These are phyloP conservation scores for Dromius quadrimaculatus DNA, from an alignment of 2,888 invertebrate species.

Conservation along the genomic window DNA sequence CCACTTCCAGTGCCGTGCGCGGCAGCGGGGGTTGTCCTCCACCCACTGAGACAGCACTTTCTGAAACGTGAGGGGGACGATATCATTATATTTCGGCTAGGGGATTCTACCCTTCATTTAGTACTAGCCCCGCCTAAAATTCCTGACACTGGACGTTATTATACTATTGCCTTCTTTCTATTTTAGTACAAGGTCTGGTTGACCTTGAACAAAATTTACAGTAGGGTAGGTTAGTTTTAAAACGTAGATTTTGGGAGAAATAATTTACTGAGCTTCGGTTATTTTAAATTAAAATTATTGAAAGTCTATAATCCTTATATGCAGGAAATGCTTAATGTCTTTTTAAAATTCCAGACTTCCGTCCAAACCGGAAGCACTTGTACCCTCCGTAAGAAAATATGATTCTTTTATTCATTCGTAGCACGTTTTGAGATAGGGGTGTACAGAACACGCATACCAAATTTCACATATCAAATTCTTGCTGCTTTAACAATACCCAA, in stretches of 20 bases:
- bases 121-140: conserved; percentile 5
- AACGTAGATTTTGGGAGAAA: background rate
- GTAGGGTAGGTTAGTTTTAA: conserved; percentile 12
- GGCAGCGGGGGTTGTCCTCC: background rate
- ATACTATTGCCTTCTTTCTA: conserved; percentile 32
- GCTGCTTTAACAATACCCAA: conserved; percentile 23
- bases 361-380: conserved; percentile 34
- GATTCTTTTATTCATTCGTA: conserved; percentile 34
- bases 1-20: conserved; percentile 2
- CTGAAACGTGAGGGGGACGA: background rate
- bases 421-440: conserved; percentile 20
- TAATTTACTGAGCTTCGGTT: too few relatives aligned
- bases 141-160: conserved; percentile 19
- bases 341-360: conserved; percentile 14
- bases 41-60: conserved; percentile 11
- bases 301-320: too few relatives aligned
- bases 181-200: conserved; percentile 4
- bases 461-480: conserved; percentile 35
- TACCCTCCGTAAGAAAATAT: conserved; percentile 27
- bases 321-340: too few relatives aligned
- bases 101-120: background rate
- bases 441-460: conserved; percentile 32
- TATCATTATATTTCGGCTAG: conserved; percentile 8
- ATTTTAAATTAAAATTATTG: too few relatives aligned
- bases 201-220: conserved; percentile 20